Evolutionary conservation across 2,113 vertebrate genomes (phyloP), one percentile per base, ranked within the genome.

Genomic region (Lepisosteus oculatus): DNA sequence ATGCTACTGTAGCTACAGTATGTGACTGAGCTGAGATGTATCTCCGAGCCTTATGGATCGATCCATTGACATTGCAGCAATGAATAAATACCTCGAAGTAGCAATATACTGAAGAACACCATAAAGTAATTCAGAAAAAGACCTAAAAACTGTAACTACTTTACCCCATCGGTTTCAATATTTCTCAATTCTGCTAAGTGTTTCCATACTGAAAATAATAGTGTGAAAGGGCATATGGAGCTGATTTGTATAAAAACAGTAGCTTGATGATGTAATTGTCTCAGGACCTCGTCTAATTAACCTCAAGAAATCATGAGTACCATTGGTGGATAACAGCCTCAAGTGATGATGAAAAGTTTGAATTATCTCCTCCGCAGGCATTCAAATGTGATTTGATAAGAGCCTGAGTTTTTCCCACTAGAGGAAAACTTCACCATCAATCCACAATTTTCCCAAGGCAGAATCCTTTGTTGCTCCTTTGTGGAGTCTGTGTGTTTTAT

Each of bases 221-320:
- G 72, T 56, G 56, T 7, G 43, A 59, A 71, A 44, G 17, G 29
- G 55, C 71, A 67, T 45, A 2, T 67, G 72, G 65, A 29, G 61
- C 6, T 14, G 65, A 55, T 68, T 68, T 61, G 45, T 9, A 43
- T 44, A 29, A 42, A 61, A 73, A 68, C 56, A 17, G 72, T 73
- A 73, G 72, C 65, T 51, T 61, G 72, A 73, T 11, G 65, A 59
- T 67, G 55, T 47, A 42, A 73, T 54, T 62, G 43, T 61, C 56
- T 59, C 56, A 61, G 55, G 65, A 61, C 72, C 56, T 45, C 3
- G 66, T 54, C 68, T 51, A 68, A 61, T 68, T 73, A 73, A 67
- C 65, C 55, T 54, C 45, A 0, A 65, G 45, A 55, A 73, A 43
- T 68, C 56, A 42, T 51, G 47, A 68, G 44, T 7, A 43, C 56